Conservation (phyloP, 1,140 invertebrate genomes). For the Drosophila hydei region DNA sequence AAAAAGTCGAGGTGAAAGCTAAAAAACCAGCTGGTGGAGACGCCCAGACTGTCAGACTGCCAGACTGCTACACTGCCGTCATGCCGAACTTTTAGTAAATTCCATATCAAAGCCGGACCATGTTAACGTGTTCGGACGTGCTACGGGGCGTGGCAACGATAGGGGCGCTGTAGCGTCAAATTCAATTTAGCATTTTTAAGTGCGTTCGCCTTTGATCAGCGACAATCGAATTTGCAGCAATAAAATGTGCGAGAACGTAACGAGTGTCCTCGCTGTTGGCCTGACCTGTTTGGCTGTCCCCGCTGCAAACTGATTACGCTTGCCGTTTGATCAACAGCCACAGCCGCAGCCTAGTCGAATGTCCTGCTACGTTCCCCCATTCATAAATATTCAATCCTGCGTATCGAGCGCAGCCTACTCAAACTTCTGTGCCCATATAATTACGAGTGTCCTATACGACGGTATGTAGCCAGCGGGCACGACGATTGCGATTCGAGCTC, state of each 20-base stretch:
- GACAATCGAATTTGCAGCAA: constrained; percentile 82
- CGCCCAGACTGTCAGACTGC: too few species aligned
- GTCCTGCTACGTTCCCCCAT: constrained; percentile 35
- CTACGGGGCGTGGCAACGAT: constrained; percentile 12
- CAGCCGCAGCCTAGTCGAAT: constrained; percentile 28
- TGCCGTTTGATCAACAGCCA: constrained; percentile 73
- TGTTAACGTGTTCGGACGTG: constrained; percentile 26
- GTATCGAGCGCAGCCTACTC: constrained; percentile 36
- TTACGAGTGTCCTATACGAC: constrained; percentile 45
- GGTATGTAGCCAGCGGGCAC: constrained; percentile 32
- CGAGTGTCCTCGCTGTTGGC: constrained; percentile 26
- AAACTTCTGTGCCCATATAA: constrained; percentile 70
- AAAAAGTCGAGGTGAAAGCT: constrained; percentile 12
- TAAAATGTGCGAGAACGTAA: constrained; percentile 67
- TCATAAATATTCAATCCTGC: constrained; percentile 75
- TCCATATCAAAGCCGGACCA: constrained; percentile 48
- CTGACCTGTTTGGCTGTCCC: constrained; percentile 7
- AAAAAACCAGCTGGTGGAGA: constrained; percentile 13
- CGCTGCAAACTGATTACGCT: constrained; percentile 64
- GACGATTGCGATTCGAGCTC: constrained; percentile 5
- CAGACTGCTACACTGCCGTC: constrained; percentile 15
- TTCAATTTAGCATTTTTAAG: constrained; percentile 84
- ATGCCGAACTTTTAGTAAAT: constrained; percentile 66
- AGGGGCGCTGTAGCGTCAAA: constrained; percentile 77
- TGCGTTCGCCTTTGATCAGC: constrained; percentile 83